A percentile compares a stretch with the other conserved stretches of the same genome.
Evolutionary conservation across 2,797 vertebrate genomes (phyloP).

Genomic region (Adelosebastes latens): DNA sequence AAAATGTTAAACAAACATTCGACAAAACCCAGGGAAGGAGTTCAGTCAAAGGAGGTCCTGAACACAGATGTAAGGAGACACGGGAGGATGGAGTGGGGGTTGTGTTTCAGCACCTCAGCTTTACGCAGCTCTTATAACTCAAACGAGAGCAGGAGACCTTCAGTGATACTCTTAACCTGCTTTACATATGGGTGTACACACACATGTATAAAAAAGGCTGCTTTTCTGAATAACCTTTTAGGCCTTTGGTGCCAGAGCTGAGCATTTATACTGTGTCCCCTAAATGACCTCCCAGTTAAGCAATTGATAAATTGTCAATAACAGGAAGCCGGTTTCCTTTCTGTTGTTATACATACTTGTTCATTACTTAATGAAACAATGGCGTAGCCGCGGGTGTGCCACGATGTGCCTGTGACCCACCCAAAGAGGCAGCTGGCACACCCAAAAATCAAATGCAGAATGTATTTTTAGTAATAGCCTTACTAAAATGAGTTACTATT

Average conservation of each 20-base stretch:
- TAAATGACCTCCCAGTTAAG: background rate
- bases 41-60: conserved; percentile 4
- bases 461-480: too few species aligned
- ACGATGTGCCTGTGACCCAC: too few species aligned
- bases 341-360: background rate
- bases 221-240: background rate
- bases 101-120: background rate
- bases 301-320: background rate
- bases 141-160: background rate
- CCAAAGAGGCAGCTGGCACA: too few species aligned
- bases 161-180: background rate
- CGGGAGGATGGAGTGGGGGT: background rate
- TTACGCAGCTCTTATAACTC: background rate
- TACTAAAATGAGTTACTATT: too few species aligned
- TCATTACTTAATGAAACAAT: background rate
- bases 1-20: background rate
- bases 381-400: too few species aligned
- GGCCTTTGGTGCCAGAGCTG: background rate
- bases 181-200: background rate
- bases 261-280: background rate
- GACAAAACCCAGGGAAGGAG: conserved; percentile 8
- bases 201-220: background rate
- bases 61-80: background rate
- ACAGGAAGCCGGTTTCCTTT: background rate
- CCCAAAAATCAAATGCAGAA: too few species aligned